Base-by-base conservation (phyloP, 2,888 invertebrate species). In the Apodemia duryi region DNA sequence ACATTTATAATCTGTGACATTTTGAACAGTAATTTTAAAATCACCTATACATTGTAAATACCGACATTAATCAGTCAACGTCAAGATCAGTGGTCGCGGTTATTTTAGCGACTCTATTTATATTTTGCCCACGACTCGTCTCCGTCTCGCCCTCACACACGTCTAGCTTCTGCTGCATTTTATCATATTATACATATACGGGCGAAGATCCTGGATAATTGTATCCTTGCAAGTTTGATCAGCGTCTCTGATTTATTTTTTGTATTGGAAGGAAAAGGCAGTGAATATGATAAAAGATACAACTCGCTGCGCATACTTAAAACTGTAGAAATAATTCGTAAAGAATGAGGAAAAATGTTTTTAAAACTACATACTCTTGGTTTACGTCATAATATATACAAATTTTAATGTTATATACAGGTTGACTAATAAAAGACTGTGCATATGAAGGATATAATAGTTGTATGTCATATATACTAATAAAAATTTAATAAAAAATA, bases 91-190 rank as follows among this genome's bases (percentile, higher is more conserved):
- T 54, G 57, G 13, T 32, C 57, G 11, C 13, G 49, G 62, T 49
- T 35, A 62, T 62, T 62, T 62, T 51, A 29, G 62, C 62, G 49
- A 49, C 62, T 51, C 62, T 62, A 62, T 62, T 62, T 49, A 62
- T 62, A 62, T 62, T 62, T 46, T 49, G 32, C 49, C 49, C 62
- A 49, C 62, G 49, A 32, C 62, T 28, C 32, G 62, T 51, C 46
- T 62, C n/a, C 46, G 62, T 46, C 43, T 21, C 49, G 49, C 49
- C 49, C 49, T 13, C 46, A 21, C 11, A 29, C 43, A 62, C 43
- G 6, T 13, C 57, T 10, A 57, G 13, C 57, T 57, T 13, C 57
- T 57, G n/a, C 2, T 57, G 32, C 32, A 57, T 35, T 32, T 57
- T 32, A 13, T 57, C 32, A 57, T 35, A 21, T 21, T 21, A 57